Conservation (phyloP, 2,113 vertebrate genomes). For the Copsychus sechellarum region DNA sequence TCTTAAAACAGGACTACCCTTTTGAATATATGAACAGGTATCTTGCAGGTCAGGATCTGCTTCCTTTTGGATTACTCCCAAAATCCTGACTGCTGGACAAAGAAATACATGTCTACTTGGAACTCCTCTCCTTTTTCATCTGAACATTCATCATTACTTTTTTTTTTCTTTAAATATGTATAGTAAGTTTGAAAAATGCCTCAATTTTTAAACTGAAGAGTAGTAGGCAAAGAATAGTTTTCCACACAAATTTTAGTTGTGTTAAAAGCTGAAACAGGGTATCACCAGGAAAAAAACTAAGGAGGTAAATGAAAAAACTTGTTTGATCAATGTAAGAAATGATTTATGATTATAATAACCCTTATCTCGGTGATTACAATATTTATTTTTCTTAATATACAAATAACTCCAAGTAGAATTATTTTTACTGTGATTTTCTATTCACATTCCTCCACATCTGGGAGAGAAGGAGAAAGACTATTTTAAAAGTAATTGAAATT, state of each 20-base stretch:
- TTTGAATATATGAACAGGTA: background rate
- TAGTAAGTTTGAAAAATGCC: background rate
- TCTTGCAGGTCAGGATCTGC: background rate
- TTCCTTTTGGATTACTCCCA: background rate
- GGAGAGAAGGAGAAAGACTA: background rate
- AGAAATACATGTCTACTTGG: background rate
- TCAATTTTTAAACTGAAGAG: background rate
- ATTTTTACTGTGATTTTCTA: background rate
- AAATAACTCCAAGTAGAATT: background rate
- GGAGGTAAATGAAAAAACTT: background rate
- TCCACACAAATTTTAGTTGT: background rate
- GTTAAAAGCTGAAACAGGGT: background rate
- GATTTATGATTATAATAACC: background rate
- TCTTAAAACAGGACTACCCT: background rate
- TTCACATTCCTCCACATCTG: background rate
- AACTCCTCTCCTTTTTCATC: background rate
- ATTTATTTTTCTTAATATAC: background rate
- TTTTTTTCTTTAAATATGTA: background rate
- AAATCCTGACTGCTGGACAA: background rate
- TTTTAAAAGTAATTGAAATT: background rate
- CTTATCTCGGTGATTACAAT: background rate
- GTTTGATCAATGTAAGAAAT: background rate
- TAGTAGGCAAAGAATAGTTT: background rate
- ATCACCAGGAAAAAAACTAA: background rate
- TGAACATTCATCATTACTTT: background rate